Evolutionary conservation across 2,797 vertebrate genomes (phyloP), one percentile per base, ranked within the genome.

Genomic region (Acropternis orthonyx): DNA sequence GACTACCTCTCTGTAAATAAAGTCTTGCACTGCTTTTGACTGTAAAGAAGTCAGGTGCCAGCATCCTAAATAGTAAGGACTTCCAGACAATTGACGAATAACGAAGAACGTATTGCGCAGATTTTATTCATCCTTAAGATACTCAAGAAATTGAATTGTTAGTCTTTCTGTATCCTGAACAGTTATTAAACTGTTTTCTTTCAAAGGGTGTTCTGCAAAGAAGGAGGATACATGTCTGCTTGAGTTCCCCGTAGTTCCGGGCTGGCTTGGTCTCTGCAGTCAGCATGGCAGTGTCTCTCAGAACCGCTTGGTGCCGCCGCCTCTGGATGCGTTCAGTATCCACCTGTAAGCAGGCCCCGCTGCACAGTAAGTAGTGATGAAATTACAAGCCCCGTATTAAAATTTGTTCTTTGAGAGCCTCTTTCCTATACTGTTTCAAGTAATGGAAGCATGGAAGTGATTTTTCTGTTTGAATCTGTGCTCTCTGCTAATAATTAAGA

Each of bases 341-440:
- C 49, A 2, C 65, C 51, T 59, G 39, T 43, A 86, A 69, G 71
- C 78, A 73, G 46, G 43, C 49, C 76, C 85, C 34, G 7, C 48
- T 88, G 82, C 93, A 86, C 52, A 93, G 97, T 98, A 95, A 98
- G 97, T 96, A 62, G 10, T 17, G 21, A n/a, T 61, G 48, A 36
- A 76, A 51, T 3, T 63, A 21, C 41, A 21, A 62, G 8, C 76
- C 14, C 23, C 72, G 0, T 36, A 23, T 59, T 59, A 44, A 51
- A 41, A 22, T 26, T 6, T 54, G 7, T 63, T 81, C 22, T 28
- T 56, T 39, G 28, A 55, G 30, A 75, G 13, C 14, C 22, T 66
- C 28, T 72, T 36, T 62, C 28, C 17, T 80, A 2, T 34, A 4
- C 8, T 37, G 3, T n/a, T 75, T 63, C 26, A 75, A 80, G 52